Percentiles rank a stretch among this genome's conserved stretches.
Conservation (phyloP, 2,113 vertebrate species). For the Octodon degus region DNA sequence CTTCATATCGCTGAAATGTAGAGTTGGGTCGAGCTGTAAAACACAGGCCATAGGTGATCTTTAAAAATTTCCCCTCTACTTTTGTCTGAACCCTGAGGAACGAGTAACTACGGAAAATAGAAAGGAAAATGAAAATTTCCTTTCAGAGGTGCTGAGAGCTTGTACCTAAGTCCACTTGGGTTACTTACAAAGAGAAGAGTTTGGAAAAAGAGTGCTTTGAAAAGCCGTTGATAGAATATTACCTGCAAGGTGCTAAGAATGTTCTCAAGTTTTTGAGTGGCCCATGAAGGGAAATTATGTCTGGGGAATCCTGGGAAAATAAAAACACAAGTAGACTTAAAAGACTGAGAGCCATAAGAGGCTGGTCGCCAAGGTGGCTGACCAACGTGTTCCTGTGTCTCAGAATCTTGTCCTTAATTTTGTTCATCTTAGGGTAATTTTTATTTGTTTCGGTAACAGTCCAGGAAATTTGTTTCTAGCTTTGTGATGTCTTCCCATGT, state of each 20-base stretch:
- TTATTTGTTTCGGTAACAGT: constrained; percentile 26
- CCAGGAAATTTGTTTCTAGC: neutral
- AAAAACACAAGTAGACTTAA: neutral
- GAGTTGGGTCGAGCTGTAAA: neutral
- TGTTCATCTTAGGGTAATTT: neutral
- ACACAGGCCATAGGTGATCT: neutral
- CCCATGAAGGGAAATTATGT: neutral
- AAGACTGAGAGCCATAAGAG: neutral
- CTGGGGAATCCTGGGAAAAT: neutral
- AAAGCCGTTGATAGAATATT: neutral
- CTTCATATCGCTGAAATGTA: neutral
- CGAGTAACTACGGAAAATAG: constrained; percentile 34
- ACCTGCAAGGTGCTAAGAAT: neutral
- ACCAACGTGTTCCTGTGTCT: neutral
- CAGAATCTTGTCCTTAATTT: neutral
- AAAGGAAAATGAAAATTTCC: neutral
- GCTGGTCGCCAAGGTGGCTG: neutral
- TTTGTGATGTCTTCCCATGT: neutral
- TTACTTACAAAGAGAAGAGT: constrained; percentile 51
- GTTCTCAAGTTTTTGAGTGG: neutral
- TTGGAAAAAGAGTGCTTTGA: neutral
- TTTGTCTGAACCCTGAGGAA: constrained; percentile 8
- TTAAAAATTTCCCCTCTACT: neutral
- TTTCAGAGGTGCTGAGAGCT: neutral
- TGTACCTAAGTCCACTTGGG: neutral